These are phyloP conservation scores for Tympanoctomys barrerae DNA, from an alignment of 2,797 vertebrate species.

Conservation along the genomic window DNA sequence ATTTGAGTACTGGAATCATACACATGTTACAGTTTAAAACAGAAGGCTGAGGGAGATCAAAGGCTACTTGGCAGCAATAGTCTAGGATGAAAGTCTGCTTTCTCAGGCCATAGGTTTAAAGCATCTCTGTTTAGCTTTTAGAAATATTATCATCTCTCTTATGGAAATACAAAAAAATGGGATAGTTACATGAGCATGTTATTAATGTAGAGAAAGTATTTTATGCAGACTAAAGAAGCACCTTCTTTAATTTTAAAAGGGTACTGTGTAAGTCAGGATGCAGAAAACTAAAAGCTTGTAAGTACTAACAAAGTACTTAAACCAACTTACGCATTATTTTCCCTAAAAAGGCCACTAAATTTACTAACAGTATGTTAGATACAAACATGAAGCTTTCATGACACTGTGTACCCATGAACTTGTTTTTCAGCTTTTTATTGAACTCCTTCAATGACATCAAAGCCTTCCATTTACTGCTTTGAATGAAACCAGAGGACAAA, in stretches of 20 bases:
- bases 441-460: slow-evolving; percentile 29
- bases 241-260: slow-evolving; percentile 1
- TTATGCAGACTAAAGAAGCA: neutral
- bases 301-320: neutral
- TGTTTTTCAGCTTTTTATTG: slow-evolving; percentile 19
- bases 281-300: slow-evolving; percentile 34
- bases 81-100: neutral
- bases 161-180: slow-evolving; percentile 2
- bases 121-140: neutral
- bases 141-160: neutral
- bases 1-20: neutral
- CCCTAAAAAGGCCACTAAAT: slow-evolving; percentile 16
- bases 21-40: neutral
- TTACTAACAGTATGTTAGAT: neutral
- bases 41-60: neutral
- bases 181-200: neutral
- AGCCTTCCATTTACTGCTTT: slow-evolving; percentile 9
- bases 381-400: neutral
- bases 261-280: neutral
- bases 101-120: slow-evolving; percentile 8
- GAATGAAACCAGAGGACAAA: slow-evolving; percentile 53
- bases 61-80: neutral
- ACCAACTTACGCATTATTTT: neutral
- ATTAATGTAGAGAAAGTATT: neutral
- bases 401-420: neutral